phyloP scores from a whole-genome alignment of 2,113 vertebrate species.

The Phrynosoma blainvillii region DNA sequence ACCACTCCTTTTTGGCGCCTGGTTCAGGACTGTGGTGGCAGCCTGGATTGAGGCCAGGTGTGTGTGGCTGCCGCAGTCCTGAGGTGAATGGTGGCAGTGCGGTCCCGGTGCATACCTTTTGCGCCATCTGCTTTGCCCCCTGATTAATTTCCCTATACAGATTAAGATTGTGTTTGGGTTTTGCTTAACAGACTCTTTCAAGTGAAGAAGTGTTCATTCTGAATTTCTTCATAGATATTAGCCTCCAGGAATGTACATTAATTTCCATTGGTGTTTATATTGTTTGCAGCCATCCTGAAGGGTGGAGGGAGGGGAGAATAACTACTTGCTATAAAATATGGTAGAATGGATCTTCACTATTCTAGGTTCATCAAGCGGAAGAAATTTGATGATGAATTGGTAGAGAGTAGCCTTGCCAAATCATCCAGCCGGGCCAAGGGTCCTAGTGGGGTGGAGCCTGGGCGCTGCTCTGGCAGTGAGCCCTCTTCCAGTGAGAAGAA shows the following conservation, averaged over 20 bases:
- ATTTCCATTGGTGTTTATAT: not conserved
- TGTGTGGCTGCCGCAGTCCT: too few relatives aligned
- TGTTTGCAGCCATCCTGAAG: not conserved
- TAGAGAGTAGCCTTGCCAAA: constrained; percentile 96
- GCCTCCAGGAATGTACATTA: not conserved
- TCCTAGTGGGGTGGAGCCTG: constrained; percentile 85
- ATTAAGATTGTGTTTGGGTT: not conserved
- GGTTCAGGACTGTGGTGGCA: too few relatives aligned
- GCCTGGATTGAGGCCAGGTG: too few relatives aligned
- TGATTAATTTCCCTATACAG: not conserved
- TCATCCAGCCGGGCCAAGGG: constrained; percentile 92
- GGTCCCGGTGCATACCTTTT: too few relatives aligned
- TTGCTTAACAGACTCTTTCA: not conserved
- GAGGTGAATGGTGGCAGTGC: too few relatives aligned
- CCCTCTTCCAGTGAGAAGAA: constrained; percentile 91
- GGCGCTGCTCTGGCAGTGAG: constrained; percentile 87
- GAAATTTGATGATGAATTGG: constrained; percentile 96
- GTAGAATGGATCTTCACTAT: not conserved
- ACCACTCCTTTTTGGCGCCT: too few relatives aligned
- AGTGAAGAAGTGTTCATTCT: not conserved
- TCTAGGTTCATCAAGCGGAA: constrained; percentile 94
- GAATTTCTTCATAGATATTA: not conserved
- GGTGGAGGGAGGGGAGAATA: not conserved
- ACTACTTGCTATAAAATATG: not conserved
- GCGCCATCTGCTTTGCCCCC: too few relatives aligned